phyloP scores from a whole-genome alignment of 2,113 vertebrate species.

The Notiomystis cincta region DNA sequence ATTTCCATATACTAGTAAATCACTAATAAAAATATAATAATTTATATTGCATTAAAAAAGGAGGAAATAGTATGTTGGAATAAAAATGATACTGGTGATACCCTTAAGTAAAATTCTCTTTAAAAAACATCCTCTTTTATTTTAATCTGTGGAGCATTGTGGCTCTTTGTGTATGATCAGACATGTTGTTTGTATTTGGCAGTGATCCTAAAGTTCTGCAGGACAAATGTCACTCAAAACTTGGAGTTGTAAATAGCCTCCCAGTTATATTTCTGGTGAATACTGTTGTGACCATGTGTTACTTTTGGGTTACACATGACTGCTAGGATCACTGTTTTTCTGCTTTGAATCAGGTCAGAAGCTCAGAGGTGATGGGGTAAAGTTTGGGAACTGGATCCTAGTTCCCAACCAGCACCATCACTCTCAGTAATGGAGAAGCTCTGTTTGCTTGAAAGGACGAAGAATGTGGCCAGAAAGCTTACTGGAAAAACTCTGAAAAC shows the following conservation, averaged over 20 bases:
- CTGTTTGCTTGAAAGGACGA: neutral
- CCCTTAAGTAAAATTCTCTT: neutral
- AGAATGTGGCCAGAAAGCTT: neutral
- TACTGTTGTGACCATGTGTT: accelerated
- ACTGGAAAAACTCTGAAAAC: neutral
- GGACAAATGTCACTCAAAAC: neutral
- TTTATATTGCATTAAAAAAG: neutral
- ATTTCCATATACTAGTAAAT: too few species aligned
- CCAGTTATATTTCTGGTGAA: neutral
- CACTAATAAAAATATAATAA: neutral
- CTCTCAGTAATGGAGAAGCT: neutral
- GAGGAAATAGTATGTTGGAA: neutral
- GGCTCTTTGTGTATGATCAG: neutral
- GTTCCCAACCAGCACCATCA: accelerated
- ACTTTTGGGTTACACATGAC: neutral
- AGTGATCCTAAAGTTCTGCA: neutral
- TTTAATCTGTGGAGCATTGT: neutral
- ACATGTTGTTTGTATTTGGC: neutral
- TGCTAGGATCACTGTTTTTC: neutral
- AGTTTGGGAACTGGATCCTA: neutral
- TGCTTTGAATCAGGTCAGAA: neutral
- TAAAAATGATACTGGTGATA: neutral
- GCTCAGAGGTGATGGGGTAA: neutral
- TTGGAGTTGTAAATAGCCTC: neutral
- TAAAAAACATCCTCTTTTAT: neutral